phyloP scores from a whole-genome alignment of 2,113 vertebrate species.

The Tragelaphus imberbis region DNA sequence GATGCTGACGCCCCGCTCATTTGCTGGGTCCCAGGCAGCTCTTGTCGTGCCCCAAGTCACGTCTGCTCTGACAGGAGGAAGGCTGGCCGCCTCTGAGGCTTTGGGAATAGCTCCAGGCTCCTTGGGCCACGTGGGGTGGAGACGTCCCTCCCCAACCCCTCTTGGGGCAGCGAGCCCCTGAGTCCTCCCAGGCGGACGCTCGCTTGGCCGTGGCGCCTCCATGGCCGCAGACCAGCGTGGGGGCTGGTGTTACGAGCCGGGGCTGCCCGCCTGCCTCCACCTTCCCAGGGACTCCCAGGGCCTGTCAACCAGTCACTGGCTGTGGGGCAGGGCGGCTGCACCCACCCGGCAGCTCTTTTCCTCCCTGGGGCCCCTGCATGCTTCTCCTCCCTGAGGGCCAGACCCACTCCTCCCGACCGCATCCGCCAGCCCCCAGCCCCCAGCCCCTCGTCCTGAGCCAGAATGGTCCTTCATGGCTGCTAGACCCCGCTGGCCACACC shows the following conservation, averaged over 20 bases:
- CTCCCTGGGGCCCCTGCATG: background rate
- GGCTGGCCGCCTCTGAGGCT: background rate
- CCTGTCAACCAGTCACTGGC: background rate
- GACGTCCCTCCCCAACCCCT: background rate
- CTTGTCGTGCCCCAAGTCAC: background rate
- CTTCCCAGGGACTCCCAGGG: background rate
- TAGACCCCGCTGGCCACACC: accelerated
- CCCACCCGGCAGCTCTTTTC: accelerated
- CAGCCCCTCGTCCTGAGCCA: background rate
- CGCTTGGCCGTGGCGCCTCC: accelerated
- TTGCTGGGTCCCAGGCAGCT: background rate
- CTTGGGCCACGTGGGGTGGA: background rate
- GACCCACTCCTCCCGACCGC: accelerated
- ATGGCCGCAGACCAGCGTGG: accelerated
- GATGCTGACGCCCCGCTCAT: accelerated
- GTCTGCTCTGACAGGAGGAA: background rate
- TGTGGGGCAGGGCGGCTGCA: background rate
- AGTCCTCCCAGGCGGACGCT: background rate
- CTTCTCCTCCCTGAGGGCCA: background rate
- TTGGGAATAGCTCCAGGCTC: background rate
- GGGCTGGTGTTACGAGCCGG: background rate
- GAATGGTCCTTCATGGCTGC: accelerated
- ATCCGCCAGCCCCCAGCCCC: background rate
- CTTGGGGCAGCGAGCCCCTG: background rate
- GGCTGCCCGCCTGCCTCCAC: background rate